Percentiles rank a stretch among this genome's conserved stretches.
These are phyloP conservation scores for Vimba vimba DNA, from an alignment of 2,113 vertebrate species.

Conservation along the genomic window DNA sequence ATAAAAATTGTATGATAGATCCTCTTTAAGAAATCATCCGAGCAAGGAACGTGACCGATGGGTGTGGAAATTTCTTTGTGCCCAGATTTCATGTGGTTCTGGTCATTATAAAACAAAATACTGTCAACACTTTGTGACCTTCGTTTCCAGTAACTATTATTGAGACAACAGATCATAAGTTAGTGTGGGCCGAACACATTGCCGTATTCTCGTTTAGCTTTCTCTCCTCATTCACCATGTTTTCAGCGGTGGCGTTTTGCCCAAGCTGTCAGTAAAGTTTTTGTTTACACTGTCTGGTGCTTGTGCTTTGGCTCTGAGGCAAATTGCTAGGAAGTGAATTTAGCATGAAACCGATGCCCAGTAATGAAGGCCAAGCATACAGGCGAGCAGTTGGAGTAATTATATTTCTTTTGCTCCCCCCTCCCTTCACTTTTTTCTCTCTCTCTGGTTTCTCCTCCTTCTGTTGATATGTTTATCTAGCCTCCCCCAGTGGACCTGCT, in stretches of 20 bases:
- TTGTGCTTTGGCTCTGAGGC: constrained; percentile 53
- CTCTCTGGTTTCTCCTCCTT: constrained; percentile 55
- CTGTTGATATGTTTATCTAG: constrained; percentile 77
- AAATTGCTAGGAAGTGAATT: constrained; percentile 56
- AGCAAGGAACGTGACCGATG: too few species aligned
- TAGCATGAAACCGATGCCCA: constrained; percentile 54
- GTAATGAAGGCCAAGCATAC: constrained; percentile 59
- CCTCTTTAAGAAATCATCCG: too few species aligned
- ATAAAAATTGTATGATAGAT: too few species aligned
- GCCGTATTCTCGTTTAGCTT: neutral
- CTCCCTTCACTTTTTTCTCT: constrained; percentile 55
- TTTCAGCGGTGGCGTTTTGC: constrained; percentile 34
- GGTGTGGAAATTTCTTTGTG: neutral
- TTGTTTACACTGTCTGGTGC: constrained; percentile 42
- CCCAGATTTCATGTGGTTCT: neutral
- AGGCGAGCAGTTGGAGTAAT: constrained; percentile 64
- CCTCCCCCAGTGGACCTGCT: constrained; percentile 73
- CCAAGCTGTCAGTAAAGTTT: constrained; percentile 44
- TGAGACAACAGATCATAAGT: constrained; percentile 26
- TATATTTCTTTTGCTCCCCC: constrained; percentile 66
- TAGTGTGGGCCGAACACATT: neutral
- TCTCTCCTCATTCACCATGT: neutral
- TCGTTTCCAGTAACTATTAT: neutral
- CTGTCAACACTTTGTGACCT: neutral
- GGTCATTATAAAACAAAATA: neutral